These are phyloP conservation scores for Thermophis baileyi DNA, from an alignment of 2,113 vertebrate genomes.

Conservation along the genomic window DNA sequence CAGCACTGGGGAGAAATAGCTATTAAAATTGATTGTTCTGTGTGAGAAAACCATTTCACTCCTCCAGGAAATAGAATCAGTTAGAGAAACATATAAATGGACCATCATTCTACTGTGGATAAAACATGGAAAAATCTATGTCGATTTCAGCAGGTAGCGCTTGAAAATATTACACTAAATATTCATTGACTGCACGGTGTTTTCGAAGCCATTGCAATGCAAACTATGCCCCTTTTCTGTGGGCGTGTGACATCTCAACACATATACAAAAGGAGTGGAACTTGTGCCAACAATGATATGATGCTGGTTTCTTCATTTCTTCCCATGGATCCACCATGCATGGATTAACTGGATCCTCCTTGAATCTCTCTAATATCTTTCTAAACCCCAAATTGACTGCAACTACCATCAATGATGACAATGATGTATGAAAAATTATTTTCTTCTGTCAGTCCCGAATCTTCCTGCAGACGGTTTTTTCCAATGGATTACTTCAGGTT, in stretches of 20 bases:
- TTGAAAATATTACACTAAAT: constrained; percentile 31
- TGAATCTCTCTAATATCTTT: neutral
- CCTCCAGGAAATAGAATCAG: constrained; percentile 34
- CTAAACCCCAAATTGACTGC: neutral
- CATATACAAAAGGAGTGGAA: neutral
- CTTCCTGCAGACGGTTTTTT: neutral
- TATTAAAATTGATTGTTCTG: constrained; percentile 50
- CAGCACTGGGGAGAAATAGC: constrained; percentile 33
- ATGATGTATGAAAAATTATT: neutral
- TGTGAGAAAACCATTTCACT: constrained; percentile 33
- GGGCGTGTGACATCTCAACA: neutral
- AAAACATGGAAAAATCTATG: constrained; percentile 39
- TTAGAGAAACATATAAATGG: constrained; percentile 48
- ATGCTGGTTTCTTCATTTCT: neutral
- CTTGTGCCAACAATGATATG: neutral
- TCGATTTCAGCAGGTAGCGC: constrained; percentile 27
- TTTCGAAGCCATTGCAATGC: neutral
- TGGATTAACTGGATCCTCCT: neutral
- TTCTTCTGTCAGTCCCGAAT: neutral
- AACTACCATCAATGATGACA: neutral
- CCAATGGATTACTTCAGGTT: neutral
- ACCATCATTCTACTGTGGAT: constrained; percentile 50
- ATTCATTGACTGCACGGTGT: constrained; percentile 10
- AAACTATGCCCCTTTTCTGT: neutral
- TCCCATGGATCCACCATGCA: neutral